phyloP scores from a whole-genome alignment of 1,140 invertebrate genomes.

The Hormaphis cornu region DNA sequence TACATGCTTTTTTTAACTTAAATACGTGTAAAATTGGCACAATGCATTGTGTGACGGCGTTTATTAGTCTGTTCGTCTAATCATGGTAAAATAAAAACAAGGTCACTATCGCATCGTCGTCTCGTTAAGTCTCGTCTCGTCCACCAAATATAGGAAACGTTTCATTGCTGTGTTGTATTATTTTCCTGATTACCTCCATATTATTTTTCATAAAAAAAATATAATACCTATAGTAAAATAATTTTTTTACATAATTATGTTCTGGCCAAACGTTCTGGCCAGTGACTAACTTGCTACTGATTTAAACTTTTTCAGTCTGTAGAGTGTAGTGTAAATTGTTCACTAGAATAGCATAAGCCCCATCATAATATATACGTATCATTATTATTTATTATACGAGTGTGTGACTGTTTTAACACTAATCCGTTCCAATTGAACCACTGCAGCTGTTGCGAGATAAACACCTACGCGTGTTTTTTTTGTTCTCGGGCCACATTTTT shows the following conservation, averaged over 20 bases:
- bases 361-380: neutral
- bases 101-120: no score
- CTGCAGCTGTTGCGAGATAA: neutral
- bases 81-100: no score
- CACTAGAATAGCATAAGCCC: conserved; percentile 5
- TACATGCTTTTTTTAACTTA: neutral
- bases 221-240: no score
- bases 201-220: no score
- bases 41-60: neutral
- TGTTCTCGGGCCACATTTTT: neutral
- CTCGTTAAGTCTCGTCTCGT: no score
- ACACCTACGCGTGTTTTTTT: neutral
- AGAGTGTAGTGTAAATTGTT: neutral
- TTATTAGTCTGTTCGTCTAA: no score
- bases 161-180: neutral
- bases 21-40: neutral
- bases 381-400: neutral
- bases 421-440: conserved; percentile 28
- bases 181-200: neutral
- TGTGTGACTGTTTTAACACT: conserved; percentile 25
- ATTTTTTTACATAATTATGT: no score
- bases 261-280: neutral
- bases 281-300: neutral
- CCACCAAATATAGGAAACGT: conserved; percentile 3
- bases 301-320: neutral